Conservation (phyloP, 2,888 invertebrate species). For the Vandiemenella viatica region DNA sequence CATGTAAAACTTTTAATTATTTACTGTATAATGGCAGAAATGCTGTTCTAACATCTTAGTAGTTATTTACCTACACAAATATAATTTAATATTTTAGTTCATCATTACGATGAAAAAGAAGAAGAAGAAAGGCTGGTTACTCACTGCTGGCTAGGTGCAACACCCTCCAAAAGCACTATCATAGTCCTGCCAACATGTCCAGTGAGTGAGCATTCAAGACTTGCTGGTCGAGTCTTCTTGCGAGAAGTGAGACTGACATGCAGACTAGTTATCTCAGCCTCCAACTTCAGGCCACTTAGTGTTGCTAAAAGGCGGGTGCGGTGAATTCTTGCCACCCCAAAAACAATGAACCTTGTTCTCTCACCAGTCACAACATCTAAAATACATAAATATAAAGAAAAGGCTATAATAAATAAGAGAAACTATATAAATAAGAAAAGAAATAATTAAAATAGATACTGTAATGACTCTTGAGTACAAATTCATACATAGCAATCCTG, state of each 20-base stretch:
- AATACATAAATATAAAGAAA: neutral
- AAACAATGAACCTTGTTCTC: conserved; percentile 63
- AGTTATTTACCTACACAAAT: too few relatives aligned
- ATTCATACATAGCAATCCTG: too few relatives aligned
- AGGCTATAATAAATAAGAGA: neutral
- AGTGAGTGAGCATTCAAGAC: conserved; percentile 63
- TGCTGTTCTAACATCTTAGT: too few relatives aligned
- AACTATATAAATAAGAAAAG: neutral
- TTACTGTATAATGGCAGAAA: too few relatives aligned
- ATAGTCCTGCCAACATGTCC: conserved; percentile 84
- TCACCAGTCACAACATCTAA: conserved; percentile 38
- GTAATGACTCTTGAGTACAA: too few relatives aligned
- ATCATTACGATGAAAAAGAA: too few relatives aligned
- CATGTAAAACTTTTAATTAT: too few relatives aligned
- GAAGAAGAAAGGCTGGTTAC: conserved; percentile 21
- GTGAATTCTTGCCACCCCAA: conserved; percentile 76
- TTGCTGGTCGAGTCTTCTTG: conserved; percentile 59
- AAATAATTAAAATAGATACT: too few relatives aligned
- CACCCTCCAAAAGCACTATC: conserved; percentile 82
- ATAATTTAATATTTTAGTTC: too few relatives aligned
- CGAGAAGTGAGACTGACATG: conserved; percentile 84
- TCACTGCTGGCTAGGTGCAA: conserved; percentile 78
- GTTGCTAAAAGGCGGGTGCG: conserved; percentile 76
- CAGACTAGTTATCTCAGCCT: conserved; percentile 82
- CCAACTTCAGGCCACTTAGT: conserved; percentile 81